Percentiles rank a stretch among this genome's conserved stretches.
These are phyloP conservation scores for Heliconius ethilla DNA, from an alignment of 2,888 invertebrate species.

Conservation along the genomic window DNA sequence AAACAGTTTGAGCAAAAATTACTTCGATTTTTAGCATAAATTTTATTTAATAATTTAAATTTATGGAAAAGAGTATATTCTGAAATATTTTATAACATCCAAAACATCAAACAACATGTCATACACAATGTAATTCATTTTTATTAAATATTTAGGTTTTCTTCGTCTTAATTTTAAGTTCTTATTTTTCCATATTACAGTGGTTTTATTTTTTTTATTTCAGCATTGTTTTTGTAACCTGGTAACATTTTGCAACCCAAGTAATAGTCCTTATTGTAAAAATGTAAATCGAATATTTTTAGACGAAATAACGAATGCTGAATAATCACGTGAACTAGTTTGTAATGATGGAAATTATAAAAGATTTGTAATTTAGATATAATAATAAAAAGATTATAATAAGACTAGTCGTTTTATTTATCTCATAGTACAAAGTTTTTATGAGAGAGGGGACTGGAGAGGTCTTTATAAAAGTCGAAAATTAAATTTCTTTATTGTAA, in stretches of 20 bases:
- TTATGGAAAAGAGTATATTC: not conserved
- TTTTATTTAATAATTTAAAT: not conserved
- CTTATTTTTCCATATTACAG: conserved; percentile 16
- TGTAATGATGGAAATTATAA: conserved; percentile 72
- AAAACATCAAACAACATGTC: not conserved
- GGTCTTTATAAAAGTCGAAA: too few species aligned
- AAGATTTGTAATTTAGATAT: conserved; percentile 81
- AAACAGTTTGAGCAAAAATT: not conserved
- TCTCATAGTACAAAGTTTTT: not conserved
- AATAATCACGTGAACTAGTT: conserved; percentile 69
- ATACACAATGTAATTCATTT: not conserved
- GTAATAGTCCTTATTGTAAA: conserved; percentile 65
- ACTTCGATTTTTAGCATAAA: not conserved
- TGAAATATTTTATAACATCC: not conserved
- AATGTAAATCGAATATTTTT: conserved; percentile 79
- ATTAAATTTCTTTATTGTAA: too few species aligned
- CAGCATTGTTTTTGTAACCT: conserved; percentile 29
- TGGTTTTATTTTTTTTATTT: conserved; percentile 22
- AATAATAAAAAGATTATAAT: conserved; percentile 54
- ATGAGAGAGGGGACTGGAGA: too few species aligned
- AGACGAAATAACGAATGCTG: conserved; percentile 70
- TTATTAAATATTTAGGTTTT: conserved; percentile 1
- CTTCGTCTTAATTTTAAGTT: not conserved
- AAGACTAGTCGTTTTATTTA: conserved; percentile 30
- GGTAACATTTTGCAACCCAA: conserved; percentile 27